phyloP scores from a whole-genome alignment of 2,888 invertebrate species.

The Pachycephus smyrnensis region DNA sequence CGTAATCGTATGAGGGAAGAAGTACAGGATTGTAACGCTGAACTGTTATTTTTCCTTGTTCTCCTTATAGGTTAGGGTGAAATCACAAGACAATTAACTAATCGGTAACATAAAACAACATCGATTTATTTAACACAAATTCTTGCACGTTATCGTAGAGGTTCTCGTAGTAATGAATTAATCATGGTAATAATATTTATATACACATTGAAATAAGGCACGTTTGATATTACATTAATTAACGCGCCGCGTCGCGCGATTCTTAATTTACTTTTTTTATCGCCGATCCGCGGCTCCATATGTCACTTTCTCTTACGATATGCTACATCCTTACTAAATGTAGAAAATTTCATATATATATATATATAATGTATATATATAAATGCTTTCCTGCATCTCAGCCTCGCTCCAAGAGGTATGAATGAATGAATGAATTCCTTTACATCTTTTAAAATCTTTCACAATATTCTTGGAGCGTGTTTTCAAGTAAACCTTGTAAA shows the following conservation, averaged over 20 bases:
- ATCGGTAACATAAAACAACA: constrained; percentile 63
- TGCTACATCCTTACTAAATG: constrained; percentile 61
- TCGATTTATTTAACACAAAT: constrained; percentile 65
- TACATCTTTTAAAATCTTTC: too few relatives aligned
- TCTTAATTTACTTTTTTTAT: neutral
- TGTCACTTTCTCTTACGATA: constrained; percentile 57
- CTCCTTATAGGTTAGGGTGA: too few relatives aligned
- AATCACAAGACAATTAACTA: too few relatives aligned
- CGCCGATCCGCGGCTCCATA: constrained; percentile 15
- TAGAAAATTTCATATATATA: constrained; percentile 57
- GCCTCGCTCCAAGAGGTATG: too few relatives aligned
- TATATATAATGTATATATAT: constrained; percentile 36
- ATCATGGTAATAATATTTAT: constrained; percentile 51
- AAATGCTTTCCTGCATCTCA: constrained; percentile 11
- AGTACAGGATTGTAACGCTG: too few relatives aligned
- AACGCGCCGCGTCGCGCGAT: constrained; percentile 41
- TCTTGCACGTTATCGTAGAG: constrained; percentile 60
- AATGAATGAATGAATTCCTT: too few relatives aligned
- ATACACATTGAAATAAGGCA: constrained; percentile 61
- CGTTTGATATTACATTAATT: constrained; percentile 64
- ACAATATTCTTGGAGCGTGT: too few relatives aligned
- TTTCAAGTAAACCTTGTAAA: too few relatives aligned
- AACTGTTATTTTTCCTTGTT: too few relatives aligned
- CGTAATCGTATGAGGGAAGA: too few relatives aligned
- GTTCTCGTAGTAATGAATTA: constrained; percentile 47